Evolutionary conservation across 2,888 invertebrate species (phyloP), one percentile per base, ranked within the genome.

Genomic region (Agrotis clavis): DNA sequence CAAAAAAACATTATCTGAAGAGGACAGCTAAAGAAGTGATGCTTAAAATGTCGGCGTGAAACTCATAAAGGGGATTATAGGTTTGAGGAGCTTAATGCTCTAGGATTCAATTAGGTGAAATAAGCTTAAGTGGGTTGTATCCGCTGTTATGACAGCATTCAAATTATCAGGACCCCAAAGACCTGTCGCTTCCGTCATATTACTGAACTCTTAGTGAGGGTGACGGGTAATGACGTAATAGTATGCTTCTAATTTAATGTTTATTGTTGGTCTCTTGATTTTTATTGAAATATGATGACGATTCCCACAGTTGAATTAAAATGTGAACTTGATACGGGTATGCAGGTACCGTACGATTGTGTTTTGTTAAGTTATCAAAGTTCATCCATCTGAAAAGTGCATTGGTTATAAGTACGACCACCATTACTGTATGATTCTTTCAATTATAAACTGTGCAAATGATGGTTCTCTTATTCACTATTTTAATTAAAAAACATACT

Each of bases 71-170:
- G 91, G 94, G 96, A 96, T 96, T 96, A 96, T 93, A 93, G 92
- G 92, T 92, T 92, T 85, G 90, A 90, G 88, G 88, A 90, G 90
- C 91, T 93, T 95, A 95, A 95, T 95, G 90, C 92, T 90, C 94
- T 95, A 95, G 94, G 94, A 96, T 95, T 96, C 96, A 96, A 96
- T 96, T 96, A 96, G 92, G 92, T 86, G 95, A 93, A 96, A 96
- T 96, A 95, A 96, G 95, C 95, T 96, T 95, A 95, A 96, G 94
- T 95, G 92, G 92, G 82, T 86, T 90, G 92, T 94, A 95, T 96
- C 95, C 94, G 93, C 93, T 96, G 94, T 96, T 96, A 88, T 96
- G 96, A 96, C 96, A 95, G 94, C 94, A 90, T 89, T 93, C 93
- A 92, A 94, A 95, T 96, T 94, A 94, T 73, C 92, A 90, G 87